Evolutionary conservation across 2,113 vertebrate genomes (phyloP).

Genomic region (Entelurus aequoreus): DNA sequence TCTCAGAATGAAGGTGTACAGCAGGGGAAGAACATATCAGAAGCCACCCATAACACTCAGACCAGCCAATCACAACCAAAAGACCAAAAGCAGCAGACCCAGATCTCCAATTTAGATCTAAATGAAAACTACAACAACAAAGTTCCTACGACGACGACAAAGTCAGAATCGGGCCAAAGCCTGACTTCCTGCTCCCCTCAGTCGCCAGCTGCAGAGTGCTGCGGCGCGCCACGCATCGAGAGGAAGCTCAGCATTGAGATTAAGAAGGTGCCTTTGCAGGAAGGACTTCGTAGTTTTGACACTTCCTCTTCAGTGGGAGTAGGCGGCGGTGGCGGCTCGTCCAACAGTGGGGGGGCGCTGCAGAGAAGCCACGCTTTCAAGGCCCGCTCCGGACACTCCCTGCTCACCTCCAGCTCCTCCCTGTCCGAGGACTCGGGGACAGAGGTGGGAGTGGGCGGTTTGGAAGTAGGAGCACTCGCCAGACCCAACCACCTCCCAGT

Average conservation of each 20-base stretch:
- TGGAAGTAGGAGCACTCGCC: constrained; percentile 58
- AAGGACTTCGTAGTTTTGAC: constrained; percentile 91
- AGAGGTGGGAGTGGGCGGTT: constrained; percentile 54
- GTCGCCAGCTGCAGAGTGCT: constrained; percentile 56
- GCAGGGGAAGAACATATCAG: constrained; percentile 43
- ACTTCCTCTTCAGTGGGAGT: constrained; percentile 57
- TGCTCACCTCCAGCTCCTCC: constrained; percentile 66
- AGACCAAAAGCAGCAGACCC: constrained; percentile 48
- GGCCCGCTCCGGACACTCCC: constrained; percentile 67
- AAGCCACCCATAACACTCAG: constrained; percentile 32
- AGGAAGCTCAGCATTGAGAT: constrained; percentile 93
- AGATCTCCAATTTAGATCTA: constrained; percentile 76
- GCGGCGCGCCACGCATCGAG: constrained; percentile 69
- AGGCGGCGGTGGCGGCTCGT: constrained; percentile 2
- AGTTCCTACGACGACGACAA: constrained; percentile 53
- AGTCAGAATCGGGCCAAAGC: constrained; percentile 39
- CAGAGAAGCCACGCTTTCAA: constrained; percentile 86
- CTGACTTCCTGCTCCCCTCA: constrained; percentile 39
- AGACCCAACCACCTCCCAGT: constrained; percentile 88
- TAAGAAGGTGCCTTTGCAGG: constrained; percentile 91
- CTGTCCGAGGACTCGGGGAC: constrained; percentile 76
- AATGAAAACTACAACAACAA: constrained; percentile 88
- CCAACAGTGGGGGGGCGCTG: constrained; percentile 58
- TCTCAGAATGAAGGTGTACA: constrained; percentile 40
- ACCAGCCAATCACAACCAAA: constrained; percentile 45